Conservation (phyloP, 2,888 invertebrate genomes). For the Leucozona laternaria region DNA sequence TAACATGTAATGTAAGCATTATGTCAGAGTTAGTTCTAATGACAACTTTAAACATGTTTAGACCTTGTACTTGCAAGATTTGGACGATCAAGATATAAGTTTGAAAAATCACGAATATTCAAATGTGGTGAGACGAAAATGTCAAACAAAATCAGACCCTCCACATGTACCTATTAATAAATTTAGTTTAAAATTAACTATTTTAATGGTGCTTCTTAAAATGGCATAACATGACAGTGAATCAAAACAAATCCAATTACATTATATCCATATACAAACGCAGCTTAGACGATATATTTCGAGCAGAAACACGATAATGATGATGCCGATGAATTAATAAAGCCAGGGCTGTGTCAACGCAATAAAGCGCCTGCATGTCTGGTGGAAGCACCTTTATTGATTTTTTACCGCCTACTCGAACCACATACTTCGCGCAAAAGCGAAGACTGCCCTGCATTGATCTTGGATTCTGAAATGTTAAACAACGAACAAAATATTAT, state of each 20-base stretch:
- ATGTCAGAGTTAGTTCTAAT: neutral
- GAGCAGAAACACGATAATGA: neutral
- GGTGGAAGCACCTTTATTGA: too few species aligned
- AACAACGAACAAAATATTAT: neutral
- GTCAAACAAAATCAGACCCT: slow-evolving; percentile 33
- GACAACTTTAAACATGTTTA: neutral
- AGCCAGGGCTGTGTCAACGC: neutral
- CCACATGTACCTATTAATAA: too few species aligned
- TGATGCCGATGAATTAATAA: neutral
- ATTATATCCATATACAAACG: neutral
- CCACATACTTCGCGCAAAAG: neutral
- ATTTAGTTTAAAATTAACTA: too few species aligned
- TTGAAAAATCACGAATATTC: slow-evolving; percentile 42
- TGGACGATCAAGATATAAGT: slow-evolving; percentile 11
- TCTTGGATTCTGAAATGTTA: neutral
- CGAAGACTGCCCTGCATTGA: neutral
- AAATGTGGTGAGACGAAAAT: slow-evolving; percentile 47
- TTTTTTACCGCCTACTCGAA: neutral
- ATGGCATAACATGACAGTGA: slow-evolving; percentile 22
- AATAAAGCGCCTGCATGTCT: neutral
- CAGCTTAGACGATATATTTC: slow-evolving; percentile 5
- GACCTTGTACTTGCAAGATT: slow-evolving; percentile 8
- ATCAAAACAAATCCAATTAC: neutral
- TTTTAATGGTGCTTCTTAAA: neutral
- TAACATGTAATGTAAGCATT: neutral